phyloP scores from a whole-genome alignment of 92 coral and sea anemone species.

The Zoanthus sansibaricus region DNA sequence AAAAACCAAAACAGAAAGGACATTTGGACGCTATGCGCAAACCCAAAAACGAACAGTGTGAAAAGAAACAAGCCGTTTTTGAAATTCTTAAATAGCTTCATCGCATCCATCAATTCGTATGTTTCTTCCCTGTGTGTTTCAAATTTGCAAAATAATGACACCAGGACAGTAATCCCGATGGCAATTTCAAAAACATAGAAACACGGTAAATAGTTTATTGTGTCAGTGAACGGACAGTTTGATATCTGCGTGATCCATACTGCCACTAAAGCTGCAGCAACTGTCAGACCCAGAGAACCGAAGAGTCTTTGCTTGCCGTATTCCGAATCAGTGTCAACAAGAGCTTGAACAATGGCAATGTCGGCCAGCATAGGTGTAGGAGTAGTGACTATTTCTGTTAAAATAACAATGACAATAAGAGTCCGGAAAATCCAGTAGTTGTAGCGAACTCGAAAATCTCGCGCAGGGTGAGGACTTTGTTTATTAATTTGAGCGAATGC shows the following conservation, averaged over 20 bases:
- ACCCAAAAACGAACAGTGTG: slow-evolving; percentile 74
- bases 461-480: slow-evolving; percentile 66
- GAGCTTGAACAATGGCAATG: slow-evolving; percentile 78
- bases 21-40: slow-evolving; percentile 80
- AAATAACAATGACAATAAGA: slow-evolving; percentile 73
- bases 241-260: slow-evolving; percentile 70
- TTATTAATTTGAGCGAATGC: slow-evolving; percentile 30
- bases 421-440: slow-evolving; percentile 83
- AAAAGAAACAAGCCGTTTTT: slow-evolving; percentile 80
- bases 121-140: slow-evolving; percentile 45
- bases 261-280: slow-evolving; percentile 80
- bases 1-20: slow-evolving; percentile 86
- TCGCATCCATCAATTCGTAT: slow-evolving; percentile 60
- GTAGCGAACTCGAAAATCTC: slow-evolving; percentile 76
- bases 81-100: slow-evolving; percentile 72
- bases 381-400: slow-evolving; percentile 86
- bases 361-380: slow-evolving; percentile 94
- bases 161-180: slow-evolving; percentile 75
- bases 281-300: slow-evolving; percentile 79
- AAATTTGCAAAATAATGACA: slow-evolving; percentile 78
- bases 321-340: slow-evolving; percentile 77
- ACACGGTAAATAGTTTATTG: slow-evolving; percentile 81
- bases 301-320: slow-evolving; percentile 85
- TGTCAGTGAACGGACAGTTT: slow-evolving; percentile 77
- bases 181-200: slow-evolving; percentile 84